Conservation (phyloP, 2,888 invertebrate genomes). For the Heliconius sara region DNA sequence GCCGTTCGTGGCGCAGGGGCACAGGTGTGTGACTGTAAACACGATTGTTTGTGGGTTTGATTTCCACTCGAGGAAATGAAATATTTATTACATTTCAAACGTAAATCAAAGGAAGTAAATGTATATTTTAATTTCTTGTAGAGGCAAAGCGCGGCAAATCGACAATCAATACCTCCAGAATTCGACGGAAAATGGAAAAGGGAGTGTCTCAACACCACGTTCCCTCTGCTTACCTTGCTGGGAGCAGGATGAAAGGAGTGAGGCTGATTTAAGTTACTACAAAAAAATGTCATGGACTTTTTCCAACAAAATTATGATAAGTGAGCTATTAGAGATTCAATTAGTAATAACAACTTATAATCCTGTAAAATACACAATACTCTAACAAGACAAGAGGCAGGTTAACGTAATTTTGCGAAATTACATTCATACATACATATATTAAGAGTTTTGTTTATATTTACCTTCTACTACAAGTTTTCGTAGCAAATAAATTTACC, state of each 20-base stretch:
- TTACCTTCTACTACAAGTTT: neutral
- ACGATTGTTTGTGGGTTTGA: too few species aligned
- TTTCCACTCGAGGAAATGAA: too few species aligned
- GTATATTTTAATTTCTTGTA: too few species aligned
- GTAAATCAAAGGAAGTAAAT: too few species aligned
- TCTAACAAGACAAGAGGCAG: neutral
- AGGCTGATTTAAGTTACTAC: neutral
- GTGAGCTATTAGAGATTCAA: conserved; percentile 13
- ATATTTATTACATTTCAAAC: too few species aligned
- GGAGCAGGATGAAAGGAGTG: neutral
- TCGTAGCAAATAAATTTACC: neutral
- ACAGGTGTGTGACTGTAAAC: too few species aligned
- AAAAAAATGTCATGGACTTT: neutral
- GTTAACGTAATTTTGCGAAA: conserved; percentile 6
- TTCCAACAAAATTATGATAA: neutral
- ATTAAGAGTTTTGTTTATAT: neutral
- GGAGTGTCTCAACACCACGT: too few species aligned
- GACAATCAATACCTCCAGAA: too few species aligned
- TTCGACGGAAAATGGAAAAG: too few species aligned
- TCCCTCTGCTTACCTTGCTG: too few species aligned
- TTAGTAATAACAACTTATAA: neutral
- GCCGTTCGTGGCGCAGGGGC: too few species aligned
- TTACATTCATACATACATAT: neutral
- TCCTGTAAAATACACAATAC: neutral
- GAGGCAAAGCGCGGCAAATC: too few species aligned